Evolutionary conservation across 1,140 invertebrate species (phyloP), one percentile per base, ranked within the genome.

Genomic region (Drosophila yakuba): DNA sequence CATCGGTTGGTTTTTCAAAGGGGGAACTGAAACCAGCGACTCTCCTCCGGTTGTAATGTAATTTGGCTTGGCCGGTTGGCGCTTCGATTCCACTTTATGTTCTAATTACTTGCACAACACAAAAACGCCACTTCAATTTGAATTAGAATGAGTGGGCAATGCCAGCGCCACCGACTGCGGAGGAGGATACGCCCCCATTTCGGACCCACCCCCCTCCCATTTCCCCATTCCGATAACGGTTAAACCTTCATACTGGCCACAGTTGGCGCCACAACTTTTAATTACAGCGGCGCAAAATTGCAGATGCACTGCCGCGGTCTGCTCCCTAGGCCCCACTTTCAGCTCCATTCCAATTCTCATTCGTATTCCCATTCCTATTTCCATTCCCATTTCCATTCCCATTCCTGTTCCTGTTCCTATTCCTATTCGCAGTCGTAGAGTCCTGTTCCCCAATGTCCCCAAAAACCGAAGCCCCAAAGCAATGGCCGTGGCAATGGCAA

Each of bases 101-200:
- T 75, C 84, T 88, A 88, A 88, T 88, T 88, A 88, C 83, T 89
- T 74, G 83, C 83, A 79, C 84, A 88, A 89, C 84, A 88, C 83
- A 89, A 80, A 88, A 89, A 88, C 83, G 73, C 75, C 83, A 88
- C 79, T 88, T 83, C 72, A 88, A 88, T 83, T 88, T 79, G 83
- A 89, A 88, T 88, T 88, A 83, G 81, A 88, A 79, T 88, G 74
- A 82, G 74, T 82, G 79, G 60, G 52, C 47, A 51, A 36, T 32
- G 67, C 55, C 56, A 43, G 1, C 20, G 54, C 47, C 51, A 63
- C 55, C 56, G 47, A 48, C 47, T 32, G 4, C 8, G 3, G 48
- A 17, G 48, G n/a, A 11, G 7, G 47, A 2, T 4, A 8, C 7
- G 43, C 17, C 20, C 20, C 15, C 44, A 25, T 32, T 8, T 14